These are phyloP conservation scores for Porites cylindrica DNA, from an alignment of 92 coral and sea anemone genomes.

Conservation along the genomic window DNA sequence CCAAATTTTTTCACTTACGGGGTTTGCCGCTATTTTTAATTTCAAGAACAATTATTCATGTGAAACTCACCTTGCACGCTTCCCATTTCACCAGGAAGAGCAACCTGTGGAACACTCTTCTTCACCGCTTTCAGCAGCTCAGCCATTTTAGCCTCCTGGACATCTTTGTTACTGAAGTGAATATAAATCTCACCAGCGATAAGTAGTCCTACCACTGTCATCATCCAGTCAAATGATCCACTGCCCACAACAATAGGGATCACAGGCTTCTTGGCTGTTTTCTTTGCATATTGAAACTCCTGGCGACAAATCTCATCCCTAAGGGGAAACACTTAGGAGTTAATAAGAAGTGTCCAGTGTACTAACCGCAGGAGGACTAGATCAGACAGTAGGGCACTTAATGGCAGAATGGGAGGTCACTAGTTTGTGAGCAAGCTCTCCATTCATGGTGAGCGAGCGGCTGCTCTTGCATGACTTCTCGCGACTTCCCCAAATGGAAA, in stretches of 20 bases:
- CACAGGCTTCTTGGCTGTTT: slow-evolving; percentile 89
- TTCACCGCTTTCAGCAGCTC: slow-evolving; percentile 80
- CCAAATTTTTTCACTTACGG: no score
- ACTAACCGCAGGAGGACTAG: no score
- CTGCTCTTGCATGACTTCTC: no score
- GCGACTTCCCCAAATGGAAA: no score
- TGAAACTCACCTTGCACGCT: slow-evolving; percentile 27
- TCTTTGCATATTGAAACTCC: slow-evolving; percentile 96
- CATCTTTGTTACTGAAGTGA: slow-evolving; percentile 83
- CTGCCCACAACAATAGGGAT: slow-evolving; percentile 92
- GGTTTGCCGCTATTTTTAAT: no score
- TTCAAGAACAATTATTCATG: no score
- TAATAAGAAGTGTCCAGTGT: no score
- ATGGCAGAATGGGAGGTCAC: no score
- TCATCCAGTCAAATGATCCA: slow-evolving; percentile 94
- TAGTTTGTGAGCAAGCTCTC: no score
- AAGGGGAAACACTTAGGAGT: background rate
- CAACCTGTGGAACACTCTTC: slow-evolving; percentile 72
- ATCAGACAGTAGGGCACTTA: no score
- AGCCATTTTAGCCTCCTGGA: slow-evolving; percentile 76
- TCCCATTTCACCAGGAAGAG: slow-evolving; percentile 9
- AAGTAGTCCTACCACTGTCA: slow-evolving; percentile 94
- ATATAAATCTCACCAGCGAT: slow-evolving; percentile 97
- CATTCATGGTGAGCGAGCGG: no score
- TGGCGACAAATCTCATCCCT: slow-evolving; percentile 96